phyloP scores from a whole-genome alignment of 1,140 invertebrate species.

The Neodiprion fabricii region DNA sequence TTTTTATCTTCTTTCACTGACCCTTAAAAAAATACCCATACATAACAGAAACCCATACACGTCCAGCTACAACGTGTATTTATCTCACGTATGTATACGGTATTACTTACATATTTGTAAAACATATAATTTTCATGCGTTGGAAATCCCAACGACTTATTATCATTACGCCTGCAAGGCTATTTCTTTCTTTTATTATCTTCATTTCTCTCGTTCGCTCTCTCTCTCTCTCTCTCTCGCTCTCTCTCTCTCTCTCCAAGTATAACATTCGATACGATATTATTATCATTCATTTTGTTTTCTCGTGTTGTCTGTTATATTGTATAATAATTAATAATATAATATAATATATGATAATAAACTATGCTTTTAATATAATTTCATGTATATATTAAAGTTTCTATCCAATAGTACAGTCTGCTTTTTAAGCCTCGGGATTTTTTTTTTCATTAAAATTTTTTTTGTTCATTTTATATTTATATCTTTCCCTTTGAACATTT shows the following conservation, averaged over 20 bases:
- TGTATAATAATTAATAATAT: neutral
- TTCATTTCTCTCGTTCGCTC: neutral
- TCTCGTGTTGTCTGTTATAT: no score
- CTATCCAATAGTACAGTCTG: conserved; percentile 60
- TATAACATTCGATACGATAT: neutral
- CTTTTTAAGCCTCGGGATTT: conserved; percentile 60
- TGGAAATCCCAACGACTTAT: neutral
- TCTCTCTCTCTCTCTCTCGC: neutral
- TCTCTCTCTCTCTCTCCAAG: neutral
- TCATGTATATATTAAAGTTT: conserved; percentile 53
- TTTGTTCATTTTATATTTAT: no score
- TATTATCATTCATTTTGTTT: neutral
- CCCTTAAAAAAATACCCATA: no score
- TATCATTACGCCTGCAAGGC: conserved; percentile 1
- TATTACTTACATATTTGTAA: no score
- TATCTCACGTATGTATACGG: no score
- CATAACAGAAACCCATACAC: no score
- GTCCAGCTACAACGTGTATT: no score
- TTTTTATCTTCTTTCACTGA: no score
- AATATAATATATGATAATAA: conserved; percentile 22
- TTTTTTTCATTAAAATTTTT: conserved; percentile 9
- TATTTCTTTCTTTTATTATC: neutral
- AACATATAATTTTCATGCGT: no score
- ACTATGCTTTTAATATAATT: conserved; percentile 27
- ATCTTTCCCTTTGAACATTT: no score